Percentiles rank a stretch among this genome's conserved stretches.
These are phyloP conservation scores for Trachymyrmex septentrionalis DNA, from an alignment of 1,140 invertebrate genomes.

Conservation along the genomic window DNA sequence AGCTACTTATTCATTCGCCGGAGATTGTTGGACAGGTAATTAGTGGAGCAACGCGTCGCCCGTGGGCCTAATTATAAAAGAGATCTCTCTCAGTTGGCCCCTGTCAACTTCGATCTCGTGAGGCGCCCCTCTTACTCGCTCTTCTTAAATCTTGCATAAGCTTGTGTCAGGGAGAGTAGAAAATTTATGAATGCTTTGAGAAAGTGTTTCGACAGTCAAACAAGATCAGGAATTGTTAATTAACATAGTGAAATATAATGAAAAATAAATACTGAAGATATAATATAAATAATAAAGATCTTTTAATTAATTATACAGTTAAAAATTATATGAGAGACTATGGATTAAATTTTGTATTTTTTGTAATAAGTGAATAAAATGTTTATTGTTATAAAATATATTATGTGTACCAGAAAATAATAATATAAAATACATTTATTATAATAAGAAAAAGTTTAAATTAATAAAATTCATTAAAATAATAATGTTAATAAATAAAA, in stretches of 20 bases:
- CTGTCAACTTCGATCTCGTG: slow-evolving; percentile 51
- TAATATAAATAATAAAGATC: not conserved
- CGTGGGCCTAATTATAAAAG: slow-evolving; percentile 85
- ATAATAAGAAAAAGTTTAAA: not conserved
- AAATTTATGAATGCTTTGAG: slow-evolving; percentile 36
- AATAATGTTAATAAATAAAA: not conserved
- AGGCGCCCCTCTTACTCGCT: not conserved
- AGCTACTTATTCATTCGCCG: slow-evolving; percentile 79
- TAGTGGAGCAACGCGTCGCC: slow-evolving; percentile 84
- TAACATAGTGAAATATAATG: slow-evolving; percentile 3
- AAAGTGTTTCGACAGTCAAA: slow-evolving; percentile 22
- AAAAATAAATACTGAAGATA: not conserved
- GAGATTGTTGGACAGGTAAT: slow-evolving; percentile 85
- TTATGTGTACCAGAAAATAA: not conserved
- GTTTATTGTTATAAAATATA: not conserved
- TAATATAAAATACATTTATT: not conserved
- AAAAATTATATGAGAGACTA: not conserved
- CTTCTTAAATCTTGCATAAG: slow-evolving; percentile 49
- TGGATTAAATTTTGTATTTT: not conserved
- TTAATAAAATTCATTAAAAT: not conserved
- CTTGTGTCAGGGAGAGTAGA: not conserved
- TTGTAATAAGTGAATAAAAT: not conserved
- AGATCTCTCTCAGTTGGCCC: slow-evolving; percentile 52
- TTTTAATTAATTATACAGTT: not conserved
- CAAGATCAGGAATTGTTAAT: slow-evolving; percentile 32